Percentiles rank a stretch among this genome's conserved stretches.
phyloP scores from a whole-genome alignment of 2,888 invertebrate species.

The Sisyra terminalis region DNA sequence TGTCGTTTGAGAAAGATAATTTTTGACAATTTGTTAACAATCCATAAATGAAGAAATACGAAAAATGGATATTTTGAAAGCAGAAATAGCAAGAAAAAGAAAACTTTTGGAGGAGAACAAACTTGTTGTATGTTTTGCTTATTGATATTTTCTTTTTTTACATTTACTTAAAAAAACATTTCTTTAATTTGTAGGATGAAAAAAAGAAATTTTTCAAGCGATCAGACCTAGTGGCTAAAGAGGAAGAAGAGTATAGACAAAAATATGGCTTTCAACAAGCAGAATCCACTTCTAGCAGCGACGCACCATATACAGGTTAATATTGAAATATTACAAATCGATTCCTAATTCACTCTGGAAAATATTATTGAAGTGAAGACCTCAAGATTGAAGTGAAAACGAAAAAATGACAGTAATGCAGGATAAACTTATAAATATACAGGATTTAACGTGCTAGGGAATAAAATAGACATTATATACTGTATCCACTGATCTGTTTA shows the following conservation, averaged over 20 bases:
- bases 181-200: conserved; percentile 37
- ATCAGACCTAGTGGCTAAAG: conserved; percentile 68
- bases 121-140: conserved; percentile 38
- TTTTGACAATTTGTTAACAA: too few species aligned
- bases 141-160: conserved; percentile 2
- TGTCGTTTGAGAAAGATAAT: too few species aligned
- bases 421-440: too few species aligned
- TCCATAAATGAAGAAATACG: too few species aligned
- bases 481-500: too few species aligned
- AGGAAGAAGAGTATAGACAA: conserved; percentile 62
- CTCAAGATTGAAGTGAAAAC: too few species aligned
- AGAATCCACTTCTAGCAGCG: conserved; percentile 15
- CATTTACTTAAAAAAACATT: conserved; percentile 6
- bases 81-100: conserved; percentile 80
- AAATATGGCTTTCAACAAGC: conserved; percentile 35
- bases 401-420: too few species aligned
- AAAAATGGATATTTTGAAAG: conserved; percentile 72
- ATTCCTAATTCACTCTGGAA: too few species aligned
- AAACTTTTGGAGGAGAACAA: conserved; percentile 70
- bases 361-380: too few species aligned
- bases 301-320: conserved; percentile 4
- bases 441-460: too few species aligned
- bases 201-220: conserved; percentile 81
- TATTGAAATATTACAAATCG: too few species aligned
- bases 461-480: too few species aligned